Evolutionary conservation across 2,888 invertebrate genomes (phyloP), one percentile per base, ranked within the genome.

Genomic region (Noctuana brunneofusca): DNA sequence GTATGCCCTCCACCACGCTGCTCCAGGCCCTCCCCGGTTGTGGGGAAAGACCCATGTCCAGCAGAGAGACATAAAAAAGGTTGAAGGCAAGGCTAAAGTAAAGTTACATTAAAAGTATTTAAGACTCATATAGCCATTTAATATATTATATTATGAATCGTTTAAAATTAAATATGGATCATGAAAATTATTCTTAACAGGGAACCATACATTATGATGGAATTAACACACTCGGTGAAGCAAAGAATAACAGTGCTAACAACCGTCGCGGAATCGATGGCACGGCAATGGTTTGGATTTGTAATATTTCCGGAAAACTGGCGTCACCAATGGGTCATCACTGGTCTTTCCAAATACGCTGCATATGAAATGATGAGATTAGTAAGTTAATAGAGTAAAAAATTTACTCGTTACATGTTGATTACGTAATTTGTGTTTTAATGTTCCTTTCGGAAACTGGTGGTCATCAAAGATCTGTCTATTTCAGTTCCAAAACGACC

Each of bases 281-380:
- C 95, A 0, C 94, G 94, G 67, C 94, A 94, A 80, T 95, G 95
- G 95, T 95, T 95, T 71, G 95, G 95, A 3, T 93, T 93, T 71
- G 84, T 93, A 9, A 83, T 95, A 6, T 93, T 90, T 18, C 92
- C 93, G 0, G 79, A 89, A 46, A 95, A 94, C 89, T 95, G 94
- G 94, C 80, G 87, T 4, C 86, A 86, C 64, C 86, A 93, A n/a
- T 95, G 94, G 93, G 80, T 94, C 0, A 89, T 92, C 30, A 90
- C 93, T 68, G 94, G 92, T 0, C 87, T 95, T 22, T 92, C 92
- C 0, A 82, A 83, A 3, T 93, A 93, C 72, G 93, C 94, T 49
- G 93, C 94, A 63, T 95, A 93, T 72, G 89, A 93, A 46, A 86
- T 92, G 1, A 79, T 93, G 0, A 86, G 82, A 64, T 66, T 78